phyloP scores from a whole-genome alignment of 2,113 vertebrate species.

The Cisticola juncidis region DNA sequence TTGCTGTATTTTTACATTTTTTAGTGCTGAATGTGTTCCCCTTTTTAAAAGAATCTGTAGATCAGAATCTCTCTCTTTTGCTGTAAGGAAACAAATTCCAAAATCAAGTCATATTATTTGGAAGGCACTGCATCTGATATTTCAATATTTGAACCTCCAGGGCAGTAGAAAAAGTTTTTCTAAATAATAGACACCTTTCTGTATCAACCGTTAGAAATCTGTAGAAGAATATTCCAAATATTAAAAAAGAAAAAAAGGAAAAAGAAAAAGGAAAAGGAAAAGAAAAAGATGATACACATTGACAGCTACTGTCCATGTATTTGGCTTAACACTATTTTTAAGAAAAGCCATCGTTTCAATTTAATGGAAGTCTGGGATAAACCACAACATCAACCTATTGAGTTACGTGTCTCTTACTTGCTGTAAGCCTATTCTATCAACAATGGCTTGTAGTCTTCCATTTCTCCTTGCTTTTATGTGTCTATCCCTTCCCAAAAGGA shows the following conservation, averaged over 20 bases:
- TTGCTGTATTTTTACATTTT: background rate
- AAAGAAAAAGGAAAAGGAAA: no score
- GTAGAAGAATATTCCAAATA: background rate
- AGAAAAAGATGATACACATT: fast-evolving
- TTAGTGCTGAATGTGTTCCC: background rate
- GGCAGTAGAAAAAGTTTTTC: background rate
- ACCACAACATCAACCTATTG: background rate
- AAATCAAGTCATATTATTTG: background rate
- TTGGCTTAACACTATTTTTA: background rate
- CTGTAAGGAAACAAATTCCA: background rate
- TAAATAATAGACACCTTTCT: background rate
- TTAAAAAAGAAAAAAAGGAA: no score
- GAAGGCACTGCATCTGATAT: background rate
- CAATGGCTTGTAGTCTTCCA: background rate
- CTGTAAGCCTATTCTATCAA: background rate
- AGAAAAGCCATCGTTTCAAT: background rate
- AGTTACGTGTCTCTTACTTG: background rate
- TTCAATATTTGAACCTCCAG: background rate
- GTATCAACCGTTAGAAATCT: background rate
- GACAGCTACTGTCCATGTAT: background rate
- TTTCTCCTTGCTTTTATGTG: background rate
- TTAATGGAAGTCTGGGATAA: background rate
- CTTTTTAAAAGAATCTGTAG: background rate
- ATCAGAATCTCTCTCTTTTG: background rate
- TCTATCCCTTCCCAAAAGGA: background rate